Conservation (phyloP, 2,888 invertebrate species). For the Aphidius colemani region DNA sequence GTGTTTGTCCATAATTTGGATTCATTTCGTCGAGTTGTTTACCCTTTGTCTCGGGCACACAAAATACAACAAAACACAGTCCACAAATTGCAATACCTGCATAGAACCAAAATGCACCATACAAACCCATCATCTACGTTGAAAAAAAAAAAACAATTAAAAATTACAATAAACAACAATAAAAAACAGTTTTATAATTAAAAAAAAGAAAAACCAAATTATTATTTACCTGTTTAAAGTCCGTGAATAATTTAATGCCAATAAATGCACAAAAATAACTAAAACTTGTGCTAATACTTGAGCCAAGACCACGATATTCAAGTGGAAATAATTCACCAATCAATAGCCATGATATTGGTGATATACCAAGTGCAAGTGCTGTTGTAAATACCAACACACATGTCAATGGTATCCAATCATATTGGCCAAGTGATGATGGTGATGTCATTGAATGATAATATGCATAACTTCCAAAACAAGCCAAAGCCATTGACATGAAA, state of each 20-base stretch:
- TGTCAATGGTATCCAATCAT: constrained; percentile 82
- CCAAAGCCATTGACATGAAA: constrained; percentile 84
- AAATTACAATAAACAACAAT: no score
- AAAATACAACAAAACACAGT: constrained; percentile 81
- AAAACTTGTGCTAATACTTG: constrained; percentile 83
- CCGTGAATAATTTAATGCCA: constrained; percentile 84
- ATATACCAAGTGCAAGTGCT: constrained; percentile 85
- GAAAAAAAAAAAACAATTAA: no score
- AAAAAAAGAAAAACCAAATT: constrained; percentile 18
- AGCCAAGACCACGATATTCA: constrained; percentile 83
- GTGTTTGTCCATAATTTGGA: constrained; percentile 66
- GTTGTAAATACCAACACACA: constrained; percentile 84
- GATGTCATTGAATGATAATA: constrained; percentile 68
- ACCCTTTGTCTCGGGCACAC: constrained; percentile 90
- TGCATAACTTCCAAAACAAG: constrained; percentile 82
- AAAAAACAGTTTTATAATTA: no score
- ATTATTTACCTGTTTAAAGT: constrained; percentile 68
- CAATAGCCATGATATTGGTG: constrained; percentile 84
- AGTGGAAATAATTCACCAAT: constrained; percentile 83
- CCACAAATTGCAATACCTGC: constrained; percentile 81
- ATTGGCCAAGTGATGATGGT: constrained; percentile 62
- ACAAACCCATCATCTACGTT: constrained; percentile 67
- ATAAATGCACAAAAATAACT: constrained; percentile 87
- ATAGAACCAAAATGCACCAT: constrained; percentile 89
- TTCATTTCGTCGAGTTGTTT: constrained; percentile 88